Evolutionary conservation across 2,888 invertebrate species (phyloP), one percentile per base, ranked within the genome.

Genomic region (Papilio demoleus): DNA sequence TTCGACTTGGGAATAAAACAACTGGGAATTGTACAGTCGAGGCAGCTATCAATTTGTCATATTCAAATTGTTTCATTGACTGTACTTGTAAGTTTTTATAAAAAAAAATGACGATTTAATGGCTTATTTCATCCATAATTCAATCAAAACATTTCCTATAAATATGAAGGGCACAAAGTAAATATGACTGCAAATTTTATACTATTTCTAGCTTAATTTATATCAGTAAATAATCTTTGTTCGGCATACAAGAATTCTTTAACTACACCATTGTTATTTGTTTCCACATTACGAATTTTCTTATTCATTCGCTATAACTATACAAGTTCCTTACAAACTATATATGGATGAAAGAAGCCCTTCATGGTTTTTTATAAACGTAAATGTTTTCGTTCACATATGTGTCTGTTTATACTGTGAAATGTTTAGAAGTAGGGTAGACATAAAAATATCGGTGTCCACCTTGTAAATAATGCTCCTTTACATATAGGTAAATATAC

Each of bases 391-490:
- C 24, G 56, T 72, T 65, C 66, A 61, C 47, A 72, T 70, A 77
- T 73, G 76, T 76, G 74, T 72, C 71, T 73, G 72, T 81, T 70
- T 70, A 62, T 65, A 70, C 36, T 62, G 58, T 45, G 56, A 19
- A 47, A 79, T 73, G 77, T 70, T 74, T 86, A 86, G 82, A 56
- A 76, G 65, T 86, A 87, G 77, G 82, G 81, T 87, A 87, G 86
- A 79, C 82, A 82, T 78, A 86, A 84, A 81, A 73, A 84, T 81
- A 81, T 84, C 76, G 82, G 86, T 92, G 90, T 92, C 90, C 88
- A 92, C 88, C 87, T 83, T 93, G 93, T 93, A 93, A 88, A 93
- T 93, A 93, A 82, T 86, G 87, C 89, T 92, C 91, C 90, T 92
- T 88, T 93, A 93, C 91, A 92, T 87, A 85, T 90, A 90, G 88